These are phyloP conservation scores for Helicoverpa armigera DNA, from an alignment of 1,140 invertebrate species.

Conservation along the genomic window DNA sequence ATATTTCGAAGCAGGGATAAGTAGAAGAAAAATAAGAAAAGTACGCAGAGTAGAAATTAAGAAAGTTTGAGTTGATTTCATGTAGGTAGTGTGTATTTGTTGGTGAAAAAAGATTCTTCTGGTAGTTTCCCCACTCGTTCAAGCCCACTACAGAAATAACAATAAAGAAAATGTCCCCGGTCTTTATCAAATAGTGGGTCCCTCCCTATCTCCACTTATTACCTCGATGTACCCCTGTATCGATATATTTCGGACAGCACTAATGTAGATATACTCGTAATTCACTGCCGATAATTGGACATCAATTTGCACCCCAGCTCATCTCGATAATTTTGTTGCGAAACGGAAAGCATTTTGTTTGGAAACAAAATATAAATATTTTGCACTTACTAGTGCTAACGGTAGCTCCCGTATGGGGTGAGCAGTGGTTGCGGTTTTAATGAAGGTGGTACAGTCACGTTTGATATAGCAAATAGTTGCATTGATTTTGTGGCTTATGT, in stretches of 20 bases:
- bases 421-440: not conserved
- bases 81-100: too few species aligned
- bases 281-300: slow-evolving; percentile 11
- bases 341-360: slow-evolving; percentile 29
- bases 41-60: too few species aligned
- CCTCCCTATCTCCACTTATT: not conserved
- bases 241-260: not conserved
- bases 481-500: not conserved
- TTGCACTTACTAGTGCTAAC: not conserved
- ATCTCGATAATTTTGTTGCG: slow-evolving; percentile 30
- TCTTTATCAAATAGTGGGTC: not conserved
- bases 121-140: not conserved
- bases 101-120: too few species aligned
- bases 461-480: not conserved
- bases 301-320: slow-evolving; percentile 16
- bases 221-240: slow-evolving; percentile 1
- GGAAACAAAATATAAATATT: slow-evolving; percentile 15
- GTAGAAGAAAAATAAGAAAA: too few species aligned
- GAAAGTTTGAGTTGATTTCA: too few species aligned
- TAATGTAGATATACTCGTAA: slow-evolving; percentile 6
- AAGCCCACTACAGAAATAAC: not conserved
- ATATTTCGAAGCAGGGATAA: too few species aligned
- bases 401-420: not conserved
- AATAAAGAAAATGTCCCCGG: not conserved
- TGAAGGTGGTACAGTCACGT: not conserved